These are phyloP conservation scores for Leucopsar rothschildi DNA, from an alignment of 2,113 vertebrate genomes.

Conservation along the genomic window DNA sequence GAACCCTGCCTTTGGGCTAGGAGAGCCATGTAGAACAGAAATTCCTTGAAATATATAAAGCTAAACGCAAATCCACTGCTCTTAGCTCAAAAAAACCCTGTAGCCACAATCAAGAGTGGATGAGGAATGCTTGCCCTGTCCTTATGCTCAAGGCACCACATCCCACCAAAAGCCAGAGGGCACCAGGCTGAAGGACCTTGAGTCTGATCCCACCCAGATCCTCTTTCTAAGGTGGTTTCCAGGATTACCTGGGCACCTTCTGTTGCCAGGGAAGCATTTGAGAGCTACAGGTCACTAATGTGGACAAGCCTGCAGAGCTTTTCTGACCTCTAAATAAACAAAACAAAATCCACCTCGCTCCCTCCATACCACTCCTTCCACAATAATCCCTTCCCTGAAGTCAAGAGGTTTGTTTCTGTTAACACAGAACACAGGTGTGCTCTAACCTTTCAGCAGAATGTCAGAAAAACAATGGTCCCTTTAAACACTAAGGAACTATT, in stretches of 20 bases:
- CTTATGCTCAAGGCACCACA: accelerated
- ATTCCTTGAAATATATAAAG: background rate
- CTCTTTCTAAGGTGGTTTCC: background rate
- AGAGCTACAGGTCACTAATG: background rate
- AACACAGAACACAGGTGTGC: background rate
- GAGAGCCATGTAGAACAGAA: accelerated
- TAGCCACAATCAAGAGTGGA: accelerated
- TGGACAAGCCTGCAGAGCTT: background rate
- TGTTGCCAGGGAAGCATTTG: background rate
- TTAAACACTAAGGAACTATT: background rate
- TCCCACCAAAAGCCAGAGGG: background rate
- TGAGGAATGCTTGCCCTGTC: background rate
- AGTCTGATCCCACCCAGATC: background rate
- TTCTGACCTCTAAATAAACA: background rate
- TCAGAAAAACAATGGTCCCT: background rate
- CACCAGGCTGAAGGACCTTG: background rate
- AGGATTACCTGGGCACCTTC: background rate
- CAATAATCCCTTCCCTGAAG: background rate
- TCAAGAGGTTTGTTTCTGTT: background rate
- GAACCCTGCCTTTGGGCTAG: background rate
- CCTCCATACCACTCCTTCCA: background rate
- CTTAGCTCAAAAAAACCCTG: too few relatives aligned
- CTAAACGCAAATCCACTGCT: background rate
- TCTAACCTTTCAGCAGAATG: background rate
- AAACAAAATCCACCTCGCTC: background rate